Conservation (phyloP, 2,113 vertebrate genomes). For the Pardalotus punctatus region DNA sequence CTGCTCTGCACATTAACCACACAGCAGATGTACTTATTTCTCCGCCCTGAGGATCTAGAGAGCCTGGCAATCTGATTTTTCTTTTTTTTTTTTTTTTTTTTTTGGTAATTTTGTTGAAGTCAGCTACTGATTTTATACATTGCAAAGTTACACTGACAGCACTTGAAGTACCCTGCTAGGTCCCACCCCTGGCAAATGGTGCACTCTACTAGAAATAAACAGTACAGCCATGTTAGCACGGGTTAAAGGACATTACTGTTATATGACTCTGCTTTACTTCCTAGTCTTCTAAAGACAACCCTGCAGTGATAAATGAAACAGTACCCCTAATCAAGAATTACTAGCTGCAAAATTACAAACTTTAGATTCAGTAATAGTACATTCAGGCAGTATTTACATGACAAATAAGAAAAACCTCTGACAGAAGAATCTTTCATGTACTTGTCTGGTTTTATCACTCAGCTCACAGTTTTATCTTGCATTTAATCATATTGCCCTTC, state of each 20-base stretch:
- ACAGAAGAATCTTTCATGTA: slow-evolving; percentile 50
- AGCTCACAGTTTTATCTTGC: slow-evolving; percentile 53
- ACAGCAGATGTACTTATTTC: background rate
- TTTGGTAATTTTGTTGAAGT: background rate
- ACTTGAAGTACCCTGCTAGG: background rate
- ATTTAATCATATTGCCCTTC: slow-evolving; percentile 61
- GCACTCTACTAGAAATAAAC: background rate
- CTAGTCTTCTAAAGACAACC: background rate
- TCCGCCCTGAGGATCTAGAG: background rate
- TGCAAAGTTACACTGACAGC: background rate
- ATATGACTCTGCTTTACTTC: background rate
- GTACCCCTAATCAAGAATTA: background rate
- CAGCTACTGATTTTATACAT: background rate
- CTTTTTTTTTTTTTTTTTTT: background rate
- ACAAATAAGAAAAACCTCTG: slow-evolving; percentile 43
- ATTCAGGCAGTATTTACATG: slow-evolving; percentile 51
- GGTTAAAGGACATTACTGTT: background rate
- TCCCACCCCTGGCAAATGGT: background rate
- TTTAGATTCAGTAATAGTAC: slow-evolving; percentile 3
- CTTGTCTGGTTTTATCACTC: slow-evolving; percentile 50
- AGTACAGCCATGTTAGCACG: background rate
- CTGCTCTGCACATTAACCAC: background rate
- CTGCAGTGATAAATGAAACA: background rate
- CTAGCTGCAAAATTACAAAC: slow-evolving; percentile 11
- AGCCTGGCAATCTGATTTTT: background rate